Percentiles rank a stretch among this genome's conserved stretches.
Evolutionary conservation across 1,140 invertebrate species (phyloP).

Genomic region (Melipona quadrifasciata): DNA sequence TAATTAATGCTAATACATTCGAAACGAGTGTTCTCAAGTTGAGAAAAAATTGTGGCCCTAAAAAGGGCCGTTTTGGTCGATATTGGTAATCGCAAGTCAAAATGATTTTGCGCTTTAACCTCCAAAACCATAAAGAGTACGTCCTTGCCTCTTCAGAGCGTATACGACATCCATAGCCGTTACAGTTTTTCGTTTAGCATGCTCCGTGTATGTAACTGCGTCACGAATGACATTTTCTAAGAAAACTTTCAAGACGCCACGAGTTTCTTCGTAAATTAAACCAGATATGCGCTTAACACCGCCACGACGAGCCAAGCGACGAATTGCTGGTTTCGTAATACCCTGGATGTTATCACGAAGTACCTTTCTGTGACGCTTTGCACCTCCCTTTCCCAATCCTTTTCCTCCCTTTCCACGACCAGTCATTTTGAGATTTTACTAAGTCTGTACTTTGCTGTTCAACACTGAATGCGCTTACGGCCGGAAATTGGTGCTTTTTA

Average conservation of each 20-base stretch:
- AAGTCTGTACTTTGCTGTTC: accelerated
- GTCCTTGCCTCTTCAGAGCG: constrained; percentile 80
- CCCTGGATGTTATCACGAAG: constrained; percentile 78
- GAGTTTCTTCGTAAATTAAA: constrained; percentile 63
- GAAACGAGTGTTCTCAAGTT: background rate
- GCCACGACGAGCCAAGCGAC: constrained; percentile 57
- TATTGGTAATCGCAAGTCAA: background rate
- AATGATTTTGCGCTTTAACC: constrained; percentile 78
- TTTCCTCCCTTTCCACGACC: constrained; percentile 87
- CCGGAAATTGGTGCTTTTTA: background rate
- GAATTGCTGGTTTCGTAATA: constrained; percentile 77
- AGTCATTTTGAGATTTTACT: constrained; percentile 79
- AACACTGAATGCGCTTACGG: background rate
- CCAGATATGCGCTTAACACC: constrained; percentile 63
- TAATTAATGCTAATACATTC: background rate
- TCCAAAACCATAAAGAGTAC: constrained; percentile 86
- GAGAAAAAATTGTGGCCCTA: constrained; percentile 41
- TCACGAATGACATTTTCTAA: constrained; percentile 62
- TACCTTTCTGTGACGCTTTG: constrained; percentile 48
- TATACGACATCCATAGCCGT: constrained; percentile 64
- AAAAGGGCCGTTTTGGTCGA: constrained; percentile 48
- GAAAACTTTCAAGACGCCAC: constrained; percentile 59
- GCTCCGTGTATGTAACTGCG: constrained; percentile 61
- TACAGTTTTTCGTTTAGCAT: constrained; percentile 59
- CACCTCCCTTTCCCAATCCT: constrained; percentile 84